phyloP scores from a whole-genome alignment of 2,888 invertebrate genomes.

The Lapara coniferarum region DNA sequence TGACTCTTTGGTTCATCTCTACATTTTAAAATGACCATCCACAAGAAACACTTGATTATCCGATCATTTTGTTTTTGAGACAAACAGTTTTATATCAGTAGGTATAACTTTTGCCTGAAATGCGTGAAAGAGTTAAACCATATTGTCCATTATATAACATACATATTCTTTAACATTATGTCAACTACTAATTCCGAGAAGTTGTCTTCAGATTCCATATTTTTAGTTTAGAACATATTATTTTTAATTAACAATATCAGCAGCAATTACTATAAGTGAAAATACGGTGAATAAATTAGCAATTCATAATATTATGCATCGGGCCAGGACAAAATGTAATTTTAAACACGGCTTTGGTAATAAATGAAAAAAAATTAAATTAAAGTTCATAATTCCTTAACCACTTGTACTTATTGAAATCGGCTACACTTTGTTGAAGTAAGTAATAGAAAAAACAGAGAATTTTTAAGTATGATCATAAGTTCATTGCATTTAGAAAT shows the following conservation, averaged over 20 bases:
- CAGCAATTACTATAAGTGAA: conserved; percentile 1
- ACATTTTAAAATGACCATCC: neutral
- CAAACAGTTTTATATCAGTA: neutral
- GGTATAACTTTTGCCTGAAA: neutral
- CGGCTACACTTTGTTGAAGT: too few species aligned
- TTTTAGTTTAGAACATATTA: neutral
- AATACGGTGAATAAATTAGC: neutral
- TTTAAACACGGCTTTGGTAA: too few species aligned
- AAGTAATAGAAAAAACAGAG: too few species aligned
- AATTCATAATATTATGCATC: neutral
- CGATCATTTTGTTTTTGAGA: neutral
- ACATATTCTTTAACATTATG: neutral
- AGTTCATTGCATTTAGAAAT: neutral
- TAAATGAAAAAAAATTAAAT: too few species aligned
- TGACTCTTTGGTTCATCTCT: too few species aligned
- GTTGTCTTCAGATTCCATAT: conserved; percentile 1
- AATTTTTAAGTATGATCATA: neutral
- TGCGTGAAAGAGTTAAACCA: conserved; percentile 7
- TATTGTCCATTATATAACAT: conserved; percentile 1
- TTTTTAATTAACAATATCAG: too few species aligned
- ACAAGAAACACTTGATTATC: neutral
- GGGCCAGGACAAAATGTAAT: neutral
- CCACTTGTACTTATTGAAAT: too few species aligned
- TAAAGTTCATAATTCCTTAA: too few species aligned
- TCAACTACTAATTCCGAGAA: neutral